Evolutionary conservation across 2,113 vertebrate species (phyloP), one percentile per base, ranked within the genome.

Genomic region (Sphyrna mokarran): DNA sequence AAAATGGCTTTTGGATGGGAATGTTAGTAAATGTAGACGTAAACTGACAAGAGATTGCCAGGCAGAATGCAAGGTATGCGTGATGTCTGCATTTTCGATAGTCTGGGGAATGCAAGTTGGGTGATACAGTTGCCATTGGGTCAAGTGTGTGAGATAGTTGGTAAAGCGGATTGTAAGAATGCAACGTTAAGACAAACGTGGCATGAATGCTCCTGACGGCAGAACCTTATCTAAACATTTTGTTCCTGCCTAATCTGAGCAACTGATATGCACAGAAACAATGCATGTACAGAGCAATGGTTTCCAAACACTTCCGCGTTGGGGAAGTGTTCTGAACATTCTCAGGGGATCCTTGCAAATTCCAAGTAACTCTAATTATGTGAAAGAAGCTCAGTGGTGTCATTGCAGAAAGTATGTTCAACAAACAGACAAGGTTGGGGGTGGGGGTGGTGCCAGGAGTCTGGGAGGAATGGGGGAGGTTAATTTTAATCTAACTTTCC

Each of bases 221-320:
- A 91, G 61, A 10, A 61, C 33, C 61, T 93, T 93, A 93, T 66
- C 89, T 66, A 66, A 93, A 93, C 89, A 93, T 66, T 93, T 91
- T 91, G 43, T 18, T 91, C 54, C 87, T 2, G 20, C 61, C 89
- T 93, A 93, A 93, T 93, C 61, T 66, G n/a, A 93, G 5, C 29
- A 93, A 93, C 18, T 66, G n/a, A 66, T 93, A n/a, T 63, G 37
- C 37, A 37, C 58, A 66, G 61, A 6, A 93, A 66, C 87, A 33
- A 66, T 66, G 89, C 61, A 91, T 91, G 54, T n/a, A 63, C 13
- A 22, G 61, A 63, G 33, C 61, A 66, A 16, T 22, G 5, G 58
- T 93, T 93, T 93, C 3, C 58, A 66, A n/a, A 63, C 11, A 63
- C 6, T 91, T 91, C 33, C 66, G 89, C 0, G 61, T 33, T 8